A percentile compares a stretch with the other conserved stretches of the same genome.
These are phyloP conservation scores for Neodiprion pinetum DNA, from an alignment of 1,140 invertebrate species.

Conservation along the genomic window DNA sequence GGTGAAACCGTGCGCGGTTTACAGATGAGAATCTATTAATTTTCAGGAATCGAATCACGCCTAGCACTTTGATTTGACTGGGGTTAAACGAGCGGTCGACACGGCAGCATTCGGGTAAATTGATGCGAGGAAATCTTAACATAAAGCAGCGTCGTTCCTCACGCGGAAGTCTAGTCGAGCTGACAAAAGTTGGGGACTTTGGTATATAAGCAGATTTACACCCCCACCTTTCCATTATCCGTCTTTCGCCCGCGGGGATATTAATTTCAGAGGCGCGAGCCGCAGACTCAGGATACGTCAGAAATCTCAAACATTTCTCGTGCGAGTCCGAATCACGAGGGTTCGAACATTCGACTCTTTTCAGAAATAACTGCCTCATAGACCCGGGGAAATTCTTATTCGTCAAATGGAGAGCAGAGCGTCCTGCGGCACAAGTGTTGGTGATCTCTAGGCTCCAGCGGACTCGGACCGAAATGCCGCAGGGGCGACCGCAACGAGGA, in stretches of 20 bases:
- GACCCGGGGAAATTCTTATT: no score
- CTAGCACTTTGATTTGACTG: neutral
- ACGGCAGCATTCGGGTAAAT: neutral
- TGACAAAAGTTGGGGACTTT: neutral
- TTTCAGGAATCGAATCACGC: neutral
- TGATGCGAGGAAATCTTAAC: neutral
- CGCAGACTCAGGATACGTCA: no score
- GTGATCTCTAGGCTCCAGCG: neutral
- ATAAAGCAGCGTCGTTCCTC: slow-evolving; percentile 5
- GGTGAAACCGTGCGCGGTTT: neutral
- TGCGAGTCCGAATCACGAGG: neutral
- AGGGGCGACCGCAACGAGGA: neutral
- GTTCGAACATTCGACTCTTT: neutral
- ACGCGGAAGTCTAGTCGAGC: neutral
- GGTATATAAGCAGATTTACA: neutral
- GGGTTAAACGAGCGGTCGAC: neutral
- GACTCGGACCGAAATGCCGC: neutral
- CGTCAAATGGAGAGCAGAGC: no score
- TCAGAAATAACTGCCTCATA: no score
- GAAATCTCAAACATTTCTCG: neutral
- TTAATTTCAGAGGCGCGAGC: no score
- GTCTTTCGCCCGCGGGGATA: no score
- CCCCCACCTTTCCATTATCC: no score
- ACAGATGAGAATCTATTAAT: neutral
- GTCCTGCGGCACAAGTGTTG: neutral